phyloP scores from a whole-genome alignment of 2,797 vertebrate species.

The Alosa sapidissima region DNA sequence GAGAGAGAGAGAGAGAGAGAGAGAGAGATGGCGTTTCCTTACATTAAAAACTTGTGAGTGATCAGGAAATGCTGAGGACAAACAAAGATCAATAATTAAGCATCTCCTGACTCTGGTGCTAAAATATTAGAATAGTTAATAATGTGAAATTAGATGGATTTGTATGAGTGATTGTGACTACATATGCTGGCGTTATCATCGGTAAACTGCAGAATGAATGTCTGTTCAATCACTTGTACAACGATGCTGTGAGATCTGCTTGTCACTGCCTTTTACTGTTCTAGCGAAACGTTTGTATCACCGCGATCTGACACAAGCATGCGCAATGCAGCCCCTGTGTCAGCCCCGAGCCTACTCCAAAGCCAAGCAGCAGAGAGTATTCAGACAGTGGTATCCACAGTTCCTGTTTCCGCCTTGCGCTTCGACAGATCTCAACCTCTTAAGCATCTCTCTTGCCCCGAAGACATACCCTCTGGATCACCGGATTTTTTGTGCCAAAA shows the following conservation, averaged over 20 bases:
- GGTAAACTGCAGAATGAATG: background rate
- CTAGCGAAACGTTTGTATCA: conserved; percentile 27
- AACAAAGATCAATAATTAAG: background rate
- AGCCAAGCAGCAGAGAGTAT: conserved; percentile 46
- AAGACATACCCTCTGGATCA: conserved; percentile 34
- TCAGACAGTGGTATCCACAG: conserved; percentile 50
- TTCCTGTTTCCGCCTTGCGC: conserved; percentile 58
- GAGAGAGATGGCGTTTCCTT: background rate
- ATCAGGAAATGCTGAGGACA: background rate
- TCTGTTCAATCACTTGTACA: background rate
- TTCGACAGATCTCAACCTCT: conserved; percentile 17
- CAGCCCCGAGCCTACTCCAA: conserved; percentile 49
- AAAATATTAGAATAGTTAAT: background rate
- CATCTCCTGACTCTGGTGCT: background rate
- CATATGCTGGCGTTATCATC: background rate
- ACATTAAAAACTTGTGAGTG: background rate
- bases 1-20: background rate
- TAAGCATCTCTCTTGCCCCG: conserved; percentile 40
- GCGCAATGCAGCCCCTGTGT: conserved; percentile 54
- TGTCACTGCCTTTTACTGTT: conserved; percentile 22
- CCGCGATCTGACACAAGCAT: conserved; percentile 49
- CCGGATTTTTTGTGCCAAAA: conserved; percentile 11
- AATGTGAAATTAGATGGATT: background rate
- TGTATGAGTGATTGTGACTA: background rate
- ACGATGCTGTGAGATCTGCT: background rate